Percentiles rank a stretch among this genome's conserved stretches.
phyloP scores from a whole-genome alignment of 2,113 vertebrate genomes.

The Aegotheles bennettii region DNA sequence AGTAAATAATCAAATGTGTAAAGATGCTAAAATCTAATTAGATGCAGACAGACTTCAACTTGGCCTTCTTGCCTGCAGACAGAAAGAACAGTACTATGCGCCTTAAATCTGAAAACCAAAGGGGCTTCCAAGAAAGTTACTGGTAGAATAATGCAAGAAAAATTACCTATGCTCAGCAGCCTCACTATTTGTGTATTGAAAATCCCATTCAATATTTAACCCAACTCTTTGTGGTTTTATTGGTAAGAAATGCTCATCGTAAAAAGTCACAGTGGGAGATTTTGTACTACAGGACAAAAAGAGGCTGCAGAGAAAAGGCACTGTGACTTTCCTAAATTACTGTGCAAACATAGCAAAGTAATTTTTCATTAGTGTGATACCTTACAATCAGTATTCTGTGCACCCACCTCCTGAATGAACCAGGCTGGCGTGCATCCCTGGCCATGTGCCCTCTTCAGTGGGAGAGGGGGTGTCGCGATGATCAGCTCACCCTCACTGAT shows the following conservation, averaged over 20 bases:
- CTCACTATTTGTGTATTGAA: background rate
- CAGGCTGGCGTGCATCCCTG: fast-evolving
- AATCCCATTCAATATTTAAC: background rate
- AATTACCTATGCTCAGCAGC: background rate
- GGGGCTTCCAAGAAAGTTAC: background rate
- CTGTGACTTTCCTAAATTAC: background rate
- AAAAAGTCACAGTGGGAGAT: background rate
- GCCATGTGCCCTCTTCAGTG: fast-evolving
- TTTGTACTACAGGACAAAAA: background rate
- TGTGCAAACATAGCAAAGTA: background rate
- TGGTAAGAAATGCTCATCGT: background rate
- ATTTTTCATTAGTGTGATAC: background rate
- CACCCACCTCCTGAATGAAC: background rate
- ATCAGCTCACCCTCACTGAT: fast-evolving
- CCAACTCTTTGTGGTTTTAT: background rate
- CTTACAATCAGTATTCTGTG: background rate
- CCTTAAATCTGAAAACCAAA: background rate
- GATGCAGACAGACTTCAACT: background rate
- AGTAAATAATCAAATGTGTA: background rate
- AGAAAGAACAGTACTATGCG: background rate
- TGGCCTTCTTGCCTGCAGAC: background rate
- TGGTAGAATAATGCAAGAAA: background rate
- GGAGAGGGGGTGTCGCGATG: fast-evolving
- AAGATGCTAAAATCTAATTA: background rate
- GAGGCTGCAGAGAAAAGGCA: background rate